Percentiles rank a stretch among this genome's conserved stretches.
phyloP scores from a whole-genome alignment of 2,888 invertebrate genomes.

The Octonoba sinensis region DNA sequence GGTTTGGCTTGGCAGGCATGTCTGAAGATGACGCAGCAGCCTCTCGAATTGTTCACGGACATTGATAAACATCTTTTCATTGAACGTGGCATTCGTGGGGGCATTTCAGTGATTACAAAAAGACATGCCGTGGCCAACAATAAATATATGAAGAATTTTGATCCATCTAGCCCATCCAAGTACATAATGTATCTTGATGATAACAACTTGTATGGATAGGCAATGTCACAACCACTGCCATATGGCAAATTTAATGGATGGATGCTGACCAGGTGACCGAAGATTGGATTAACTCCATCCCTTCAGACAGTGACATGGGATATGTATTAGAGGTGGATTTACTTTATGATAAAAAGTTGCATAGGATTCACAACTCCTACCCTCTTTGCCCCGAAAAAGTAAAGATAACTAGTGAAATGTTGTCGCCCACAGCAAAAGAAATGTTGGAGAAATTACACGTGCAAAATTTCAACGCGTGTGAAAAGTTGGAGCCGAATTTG shows the following conservation, averaged over 20 bases:
- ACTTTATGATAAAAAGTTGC: too few species aligned
- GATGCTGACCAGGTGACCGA: too few species aligned
- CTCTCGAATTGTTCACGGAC: slow-evolving; percentile 67
- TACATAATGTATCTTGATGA: slow-evolving; percentile 55
- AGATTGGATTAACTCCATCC: too few species aligned
- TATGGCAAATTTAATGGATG: slow-evolving; percentile 38
- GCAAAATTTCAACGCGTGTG: too few species aligned
- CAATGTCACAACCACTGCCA: slow-evolving; percentile 52
- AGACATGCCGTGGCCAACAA: slow-evolving; percentile 37
- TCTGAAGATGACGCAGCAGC: slow-evolving; percentile 57
- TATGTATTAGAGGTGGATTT: too few species aligned
- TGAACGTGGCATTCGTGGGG: slow-evolving; percentile 66
- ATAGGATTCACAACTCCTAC: too few species aligned
- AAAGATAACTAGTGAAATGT: too few species aligned
- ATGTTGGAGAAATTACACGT: too few species aligned
- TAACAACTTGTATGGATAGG: slow-evolving; percentile 65
- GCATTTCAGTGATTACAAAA: slow-evolving; percentile 35
- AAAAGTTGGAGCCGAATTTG: too few species aligned
- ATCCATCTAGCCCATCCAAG: slow-evolving; percentile 26
- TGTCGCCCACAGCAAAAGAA: too few species aligned
- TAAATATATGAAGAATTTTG: slow-evolving; percentile 20
- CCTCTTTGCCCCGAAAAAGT: too few species aligned
- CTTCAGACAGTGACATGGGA: too few species aligned
- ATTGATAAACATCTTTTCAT: slow-evolving; percentile 67
- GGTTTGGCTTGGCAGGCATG: slow-evolving; percentile 2